A percentile compares a stretch with the other conserved stretches of the same genome.
phyloP scores from a whole-genome alignment of 2,797 vertebrate species.

The Macrochelys suwanniensis region DNA sequence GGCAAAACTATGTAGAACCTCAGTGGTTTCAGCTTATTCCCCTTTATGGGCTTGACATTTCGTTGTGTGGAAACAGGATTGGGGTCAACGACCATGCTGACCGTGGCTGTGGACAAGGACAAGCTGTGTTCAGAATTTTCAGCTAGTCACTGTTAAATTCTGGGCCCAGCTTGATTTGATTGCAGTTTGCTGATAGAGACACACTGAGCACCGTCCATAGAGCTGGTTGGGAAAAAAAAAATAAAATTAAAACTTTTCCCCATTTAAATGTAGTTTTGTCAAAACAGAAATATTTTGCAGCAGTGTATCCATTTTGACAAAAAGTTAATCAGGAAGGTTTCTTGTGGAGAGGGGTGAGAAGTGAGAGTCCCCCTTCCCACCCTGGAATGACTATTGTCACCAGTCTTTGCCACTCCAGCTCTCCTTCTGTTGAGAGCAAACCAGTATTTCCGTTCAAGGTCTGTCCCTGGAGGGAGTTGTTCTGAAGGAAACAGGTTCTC shows the following conservation, averaged over 20 bases:
- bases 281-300: neutral
- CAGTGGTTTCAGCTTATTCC: neutral
- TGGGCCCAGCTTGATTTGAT: neutral
- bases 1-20: neutral
- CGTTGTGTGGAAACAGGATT: no score
- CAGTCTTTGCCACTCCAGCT: neutral
- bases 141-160: neutral
- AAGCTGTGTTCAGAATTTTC: neutral
- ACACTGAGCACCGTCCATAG: neutral
- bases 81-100: neutral
- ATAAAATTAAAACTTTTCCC: neutral
- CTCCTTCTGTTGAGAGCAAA: neutral
- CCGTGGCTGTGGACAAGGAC: neutral
- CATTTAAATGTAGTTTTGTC: neutral
- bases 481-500: neutral
- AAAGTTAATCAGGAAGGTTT: neutral
- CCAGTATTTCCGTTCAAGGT: neutral
- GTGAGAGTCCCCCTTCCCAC: neutral
- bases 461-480: neutral
- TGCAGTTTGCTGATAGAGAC: neutral
- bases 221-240: neutral
- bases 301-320: neutral
- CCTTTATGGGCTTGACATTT: neutral
- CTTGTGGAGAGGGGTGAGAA: neutral
- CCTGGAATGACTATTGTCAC: neutral